Evolutionary conservation across 2,113 vertebrate species (phyloP).

Genomic region (Chaetops frenatus): DNA sequence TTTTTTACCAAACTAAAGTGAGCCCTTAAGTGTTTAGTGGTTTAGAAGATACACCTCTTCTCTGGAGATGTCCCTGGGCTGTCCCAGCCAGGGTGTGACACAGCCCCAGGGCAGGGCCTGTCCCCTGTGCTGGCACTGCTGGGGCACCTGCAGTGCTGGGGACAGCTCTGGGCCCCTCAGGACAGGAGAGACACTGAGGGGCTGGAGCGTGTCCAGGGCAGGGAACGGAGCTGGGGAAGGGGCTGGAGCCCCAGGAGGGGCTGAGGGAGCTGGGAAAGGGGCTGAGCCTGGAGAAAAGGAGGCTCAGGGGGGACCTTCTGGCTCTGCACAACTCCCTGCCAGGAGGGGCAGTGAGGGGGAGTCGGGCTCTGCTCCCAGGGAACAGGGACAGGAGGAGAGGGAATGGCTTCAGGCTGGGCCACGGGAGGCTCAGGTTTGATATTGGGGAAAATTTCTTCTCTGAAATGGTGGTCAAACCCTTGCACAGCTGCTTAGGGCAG

Average conservation of each 20-base stretch:
- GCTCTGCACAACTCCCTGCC: background rate
- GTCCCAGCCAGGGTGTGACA: background rate
- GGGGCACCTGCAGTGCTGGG: background rate
- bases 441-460: no score
- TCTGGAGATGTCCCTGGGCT: background rate
- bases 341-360: background rate
- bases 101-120: background rate
- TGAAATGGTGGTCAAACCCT: background rate
- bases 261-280: background rate
- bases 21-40: background rate
- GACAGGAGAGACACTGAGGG: background rate
- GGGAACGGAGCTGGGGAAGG: background rate
- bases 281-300: background rate
- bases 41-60: background rate
- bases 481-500: background rate
- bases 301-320: background rate
- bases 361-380: background rate
- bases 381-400: background rate
- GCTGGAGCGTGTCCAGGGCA: background rate
- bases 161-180: background rate
- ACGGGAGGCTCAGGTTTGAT: accelerated
- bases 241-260: background rate
- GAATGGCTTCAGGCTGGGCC: accelerated
- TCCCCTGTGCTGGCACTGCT: background rate
- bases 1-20: background rate